Percentiles rank a stretch among this genome's conserved stretches.
These are phyloP conservation scores for Channa maculata DNA, from an alignment of 2,113 vertebrate genomes.

Conservation along the genomic window DNA sequence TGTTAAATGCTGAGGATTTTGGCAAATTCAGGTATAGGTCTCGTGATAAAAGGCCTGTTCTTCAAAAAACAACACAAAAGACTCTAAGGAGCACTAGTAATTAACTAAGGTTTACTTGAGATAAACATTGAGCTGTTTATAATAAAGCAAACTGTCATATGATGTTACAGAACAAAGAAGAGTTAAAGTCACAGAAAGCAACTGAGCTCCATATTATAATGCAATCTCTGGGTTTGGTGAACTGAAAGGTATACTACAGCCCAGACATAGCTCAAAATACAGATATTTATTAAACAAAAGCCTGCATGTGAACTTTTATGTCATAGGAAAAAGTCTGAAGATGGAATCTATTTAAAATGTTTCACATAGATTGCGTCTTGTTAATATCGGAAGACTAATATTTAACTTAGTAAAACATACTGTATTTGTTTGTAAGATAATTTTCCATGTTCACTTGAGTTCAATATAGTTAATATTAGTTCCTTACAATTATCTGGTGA, in stretches of 20 bases:
- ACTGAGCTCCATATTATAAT: too few relatives aligned
- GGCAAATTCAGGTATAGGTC: too few relatives aligned
- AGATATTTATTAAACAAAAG: conserved; percentile 9
- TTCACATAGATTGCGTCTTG: background rate
- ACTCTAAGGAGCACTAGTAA: too few relatives aligned
- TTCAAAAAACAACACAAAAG: too few relatives aligned
- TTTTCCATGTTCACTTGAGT: background rate
- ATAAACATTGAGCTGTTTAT: too few relatives aligned
- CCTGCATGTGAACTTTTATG: conserved; percentile 2
- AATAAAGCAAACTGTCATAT: too few relatives aligned
- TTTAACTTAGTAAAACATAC: background rate
- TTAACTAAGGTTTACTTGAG: too few relatives aligned
- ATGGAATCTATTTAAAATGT: conserved; percentile 11
- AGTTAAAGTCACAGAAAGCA: too few relatives aligned
- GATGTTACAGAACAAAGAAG: background rate
- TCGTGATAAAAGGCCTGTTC: too few relatives aligned
- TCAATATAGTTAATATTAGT: background rate
- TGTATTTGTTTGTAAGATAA: background rate
- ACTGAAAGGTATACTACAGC: background rate
- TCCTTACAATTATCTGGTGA: conserved; percentile 1
- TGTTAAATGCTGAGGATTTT: too few relatives aligned
- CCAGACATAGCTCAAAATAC: background rate
- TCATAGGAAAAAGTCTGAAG: conserved; percentile 5
- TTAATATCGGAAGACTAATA: background rate
- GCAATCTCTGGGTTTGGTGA: too few relatives aligned